phyloP scores from a whole-genome alignment of 2,113 vertebrate genomes.

The Ictidomys tridecemlineatus region DNA sequence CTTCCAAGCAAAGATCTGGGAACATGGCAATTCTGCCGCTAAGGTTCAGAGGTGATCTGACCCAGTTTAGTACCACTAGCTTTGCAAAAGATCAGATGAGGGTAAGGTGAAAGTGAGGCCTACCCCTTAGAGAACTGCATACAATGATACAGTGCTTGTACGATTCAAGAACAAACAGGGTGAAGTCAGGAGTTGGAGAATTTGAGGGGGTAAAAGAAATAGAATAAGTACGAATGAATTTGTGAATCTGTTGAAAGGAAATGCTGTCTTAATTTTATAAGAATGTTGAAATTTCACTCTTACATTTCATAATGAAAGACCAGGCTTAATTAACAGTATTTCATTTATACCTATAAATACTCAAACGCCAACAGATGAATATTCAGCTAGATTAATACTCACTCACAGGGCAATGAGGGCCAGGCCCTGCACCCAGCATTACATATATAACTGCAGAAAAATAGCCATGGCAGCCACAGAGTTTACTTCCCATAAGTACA shows the following conservation, averaged over 20 bases:
- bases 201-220: background rate
- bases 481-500: background rate
- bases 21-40: background rate
- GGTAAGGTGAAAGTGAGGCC: background rate
- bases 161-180: background rate
- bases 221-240: background rate
- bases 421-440: background rate
- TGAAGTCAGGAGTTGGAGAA: background rate
- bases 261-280: background rate
- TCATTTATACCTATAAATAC: background rate
- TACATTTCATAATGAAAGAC: slow-evolving; percentile 1
- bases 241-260: slow-evolving; percentile 39
- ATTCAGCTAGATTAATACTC: background rate
- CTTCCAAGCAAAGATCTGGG: background rate
- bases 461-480: fast-evolving
- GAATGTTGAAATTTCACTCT: slow-evolving; percentile 8
- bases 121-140: background rate
- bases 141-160: background rate
- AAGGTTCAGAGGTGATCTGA: background rate
- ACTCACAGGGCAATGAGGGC: background rate
- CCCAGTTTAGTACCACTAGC: background rate
- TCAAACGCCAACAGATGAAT: background rate
- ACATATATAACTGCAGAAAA: background rate
- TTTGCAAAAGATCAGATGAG: background rate
- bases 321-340: background rate